Percentiles rank a stretch among this genome's conserved stretches.
Conservation (phyloP, 2,797 vertebrate genomes). For the Crossoptilon crossoptilon region DNA sequence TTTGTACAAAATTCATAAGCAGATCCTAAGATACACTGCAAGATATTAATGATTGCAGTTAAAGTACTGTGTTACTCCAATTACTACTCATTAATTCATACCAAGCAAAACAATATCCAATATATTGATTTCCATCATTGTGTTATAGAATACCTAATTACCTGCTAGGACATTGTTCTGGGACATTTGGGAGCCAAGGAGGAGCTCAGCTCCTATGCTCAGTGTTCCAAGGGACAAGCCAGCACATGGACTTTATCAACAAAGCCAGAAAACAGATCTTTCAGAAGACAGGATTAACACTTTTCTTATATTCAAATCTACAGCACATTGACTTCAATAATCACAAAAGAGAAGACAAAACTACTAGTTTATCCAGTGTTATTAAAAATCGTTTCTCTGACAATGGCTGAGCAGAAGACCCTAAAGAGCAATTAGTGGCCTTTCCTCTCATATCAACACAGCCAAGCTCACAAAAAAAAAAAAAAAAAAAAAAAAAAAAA, state of each 20-base stretch:
- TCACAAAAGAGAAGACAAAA: not conserved
- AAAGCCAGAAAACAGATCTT: not conserved
- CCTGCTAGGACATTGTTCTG: not conserved
- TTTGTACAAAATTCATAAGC: not conserved
- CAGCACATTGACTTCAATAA: not conserved
- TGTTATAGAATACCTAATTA: not conserved
- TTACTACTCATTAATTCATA: not conserved
- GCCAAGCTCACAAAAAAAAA: not conserved
- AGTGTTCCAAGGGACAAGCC: not conserved
- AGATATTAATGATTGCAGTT: not conserved
- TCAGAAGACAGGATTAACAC: not conserved
- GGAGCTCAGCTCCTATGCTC: not conserved
- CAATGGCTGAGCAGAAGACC: not conserved
- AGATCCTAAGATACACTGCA: not conserved
- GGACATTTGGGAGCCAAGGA: not conserved
- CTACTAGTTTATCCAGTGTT: not conserved
- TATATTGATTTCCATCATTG: not conserved
- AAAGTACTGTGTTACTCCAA: not conserved
- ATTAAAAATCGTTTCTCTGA: not conserved
- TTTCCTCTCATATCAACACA: not conserved
- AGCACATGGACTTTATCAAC: not conserved
- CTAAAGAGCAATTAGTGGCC: not conserved
- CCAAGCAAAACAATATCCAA: not conserved
- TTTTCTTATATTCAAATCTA: not conserved
- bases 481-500: not conserved